Conservation (phyloP, 2,888 invertebrate genomes). For the Cheilosia urbana region DNA sequence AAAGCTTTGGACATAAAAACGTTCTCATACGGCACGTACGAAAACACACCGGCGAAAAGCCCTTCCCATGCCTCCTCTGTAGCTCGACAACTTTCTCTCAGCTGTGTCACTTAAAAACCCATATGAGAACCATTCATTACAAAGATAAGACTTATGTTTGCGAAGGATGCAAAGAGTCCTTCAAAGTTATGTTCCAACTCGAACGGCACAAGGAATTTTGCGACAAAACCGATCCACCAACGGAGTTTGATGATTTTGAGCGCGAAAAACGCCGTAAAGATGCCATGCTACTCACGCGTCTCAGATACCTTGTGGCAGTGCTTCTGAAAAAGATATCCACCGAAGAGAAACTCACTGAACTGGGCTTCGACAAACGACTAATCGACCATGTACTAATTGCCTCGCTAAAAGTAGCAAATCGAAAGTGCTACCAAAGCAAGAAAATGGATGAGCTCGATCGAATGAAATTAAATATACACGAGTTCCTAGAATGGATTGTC, state of each 20-base stretch:
- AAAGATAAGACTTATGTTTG: slow-evolving; percentile 92
- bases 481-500: slow-evolving; percentile 92
- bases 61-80: slow-evolving; percentile 90
- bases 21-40: slow-evolving; percentile 93
- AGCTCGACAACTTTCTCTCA: slow-evolving; percentile 90
- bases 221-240: slow-evolving; percentile 69
- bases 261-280: slow-evolving; percentile 72
- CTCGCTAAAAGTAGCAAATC: slow-evolving; percentile 90
- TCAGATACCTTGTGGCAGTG: slow-evolving; percentile 92
- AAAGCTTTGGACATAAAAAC: slow-evolving; percentile 91
- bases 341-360: slow-evolving; percentile 89
- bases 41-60: slow-evolving; percentile 93
- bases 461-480: slow-evolving; percentile 90
- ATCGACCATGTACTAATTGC: slow-evolving; percentile 93
- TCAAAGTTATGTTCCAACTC: slow-evolving; percentile 90
- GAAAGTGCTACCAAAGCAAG: slow-evolving; percentile 87
- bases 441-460: slow-evolving; percentile 86
- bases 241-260: slow-evolving; percentile 66
- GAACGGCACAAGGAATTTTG: slow-evolving; percentile 87
- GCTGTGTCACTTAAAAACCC: slow-evolving; percentile 93
- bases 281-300: slow-evolving; percentile 87
- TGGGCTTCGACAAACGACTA: slow-evolving; percentile 89
- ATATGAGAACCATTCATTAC: slow-evolving; percentile 93
- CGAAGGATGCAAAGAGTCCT: slow-evolving; percentile 88
- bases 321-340: slow-evolving; percentile 92